Conservation (phyloP, 2,113 vertebrate genomes). For the Oncorhynchus gorbuscha region DNA sequence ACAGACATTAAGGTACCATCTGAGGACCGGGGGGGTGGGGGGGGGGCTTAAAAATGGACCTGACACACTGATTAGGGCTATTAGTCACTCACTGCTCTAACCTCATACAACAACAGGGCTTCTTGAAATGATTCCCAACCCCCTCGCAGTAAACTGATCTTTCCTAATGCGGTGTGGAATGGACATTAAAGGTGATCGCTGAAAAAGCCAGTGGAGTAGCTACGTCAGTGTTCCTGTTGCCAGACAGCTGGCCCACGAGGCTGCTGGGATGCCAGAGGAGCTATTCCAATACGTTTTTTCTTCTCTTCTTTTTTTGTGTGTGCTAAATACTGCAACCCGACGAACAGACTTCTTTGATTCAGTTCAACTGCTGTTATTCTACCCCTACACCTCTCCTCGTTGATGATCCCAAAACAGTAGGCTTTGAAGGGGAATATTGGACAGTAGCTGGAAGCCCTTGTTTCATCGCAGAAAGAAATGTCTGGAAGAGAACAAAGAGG, state of each 20-base stretch:
- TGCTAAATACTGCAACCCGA: conserved; percentile 15
- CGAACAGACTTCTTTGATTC: conserved; percentile 42
- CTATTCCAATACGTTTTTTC: conserved; percentile 8
- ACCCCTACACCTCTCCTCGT: conserved; percentile 11
- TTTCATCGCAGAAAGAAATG: conserved; percentile 49
- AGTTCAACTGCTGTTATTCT: conserved; percentile 13
- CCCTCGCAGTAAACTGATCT: conserved; percentile 34
- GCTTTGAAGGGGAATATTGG: conserved; percentile 55
- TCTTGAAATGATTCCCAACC: conserved; percentile 16
- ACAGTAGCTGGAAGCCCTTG: conserved; percentile 60
- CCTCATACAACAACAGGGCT: conserved; percentile 23
- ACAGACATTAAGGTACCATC: conserved; percentile 38
- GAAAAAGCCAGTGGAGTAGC: background rate
- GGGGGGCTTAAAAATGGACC: conserved; percentile 3
- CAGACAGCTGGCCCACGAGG: conserved; percentile 25
- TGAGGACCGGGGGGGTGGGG: conserved; percentile 22
- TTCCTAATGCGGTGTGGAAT: conserved; percentile 11
- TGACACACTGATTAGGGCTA: background rate
- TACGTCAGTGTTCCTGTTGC: conserved; percentile 11
- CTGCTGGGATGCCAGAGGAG: conserved; percentile 23
- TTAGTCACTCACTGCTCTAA: conserved; percentile 2
- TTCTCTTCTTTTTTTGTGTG: conserved; percentile 7
- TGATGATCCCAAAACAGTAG: conserved; percentile 30
- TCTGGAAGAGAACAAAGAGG: conserved; percentile 28
- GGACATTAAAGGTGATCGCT: conserved; percentile 41